phyloP scores from a whole-genome alignment of 2,888 invertebrate species.

The Autographa gamma region DNA sequence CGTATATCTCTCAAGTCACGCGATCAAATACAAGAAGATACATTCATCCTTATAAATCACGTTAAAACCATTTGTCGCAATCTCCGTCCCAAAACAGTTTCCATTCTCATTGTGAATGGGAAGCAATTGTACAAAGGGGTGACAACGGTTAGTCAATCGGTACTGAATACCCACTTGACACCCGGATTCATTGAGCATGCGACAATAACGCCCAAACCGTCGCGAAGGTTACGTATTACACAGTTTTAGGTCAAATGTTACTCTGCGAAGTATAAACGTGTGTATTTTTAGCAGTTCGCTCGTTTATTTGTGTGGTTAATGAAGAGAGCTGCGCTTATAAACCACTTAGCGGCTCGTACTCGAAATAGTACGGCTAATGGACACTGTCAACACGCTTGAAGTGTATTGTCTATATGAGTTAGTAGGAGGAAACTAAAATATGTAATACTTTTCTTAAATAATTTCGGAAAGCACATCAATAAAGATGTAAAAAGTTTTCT shows the following conservation, averaged over 20 bases:
- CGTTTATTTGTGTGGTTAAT: conserved; percentile 27
- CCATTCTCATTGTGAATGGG: conserved; percentile 34
- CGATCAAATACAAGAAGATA: background rate
- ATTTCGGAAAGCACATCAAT: background rate
- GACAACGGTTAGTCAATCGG: conserved; percentile 39
- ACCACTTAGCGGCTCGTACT: background rate
- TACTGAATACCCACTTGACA: conserved; percentile 46
- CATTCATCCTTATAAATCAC: conserved; percentile 23
- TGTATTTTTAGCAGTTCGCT: conserved; percentile 28
- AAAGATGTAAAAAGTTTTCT: background rate
- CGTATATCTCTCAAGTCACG: background rate
- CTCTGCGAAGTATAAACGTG: conserved; percentile 18
- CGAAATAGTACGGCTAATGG: conserved; percentile 14
- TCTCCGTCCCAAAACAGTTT: conserved; percentile 46
- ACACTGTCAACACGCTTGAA: conserved; percentile 17
- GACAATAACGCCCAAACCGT: conserved; percentile 34
- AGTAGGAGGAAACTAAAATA: background rate
- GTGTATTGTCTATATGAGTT: background rate
- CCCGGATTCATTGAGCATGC: conserved; percentile 36
- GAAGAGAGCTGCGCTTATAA: conserved; percentile 5
- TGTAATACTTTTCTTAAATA: background rate
- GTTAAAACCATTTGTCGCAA: conserved; percentile 38
- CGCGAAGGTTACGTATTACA: conserved; percentile 28
- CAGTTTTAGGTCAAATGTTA: conserved; percentile 33
- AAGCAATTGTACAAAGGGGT: conserved; percentile 45